These are phyloP conservation scores for Mesocentrotus franciscanus DNA, from an alignment of 53 echinoderm and acorn worm genomes.

Conservation along the genomic window DNA sequence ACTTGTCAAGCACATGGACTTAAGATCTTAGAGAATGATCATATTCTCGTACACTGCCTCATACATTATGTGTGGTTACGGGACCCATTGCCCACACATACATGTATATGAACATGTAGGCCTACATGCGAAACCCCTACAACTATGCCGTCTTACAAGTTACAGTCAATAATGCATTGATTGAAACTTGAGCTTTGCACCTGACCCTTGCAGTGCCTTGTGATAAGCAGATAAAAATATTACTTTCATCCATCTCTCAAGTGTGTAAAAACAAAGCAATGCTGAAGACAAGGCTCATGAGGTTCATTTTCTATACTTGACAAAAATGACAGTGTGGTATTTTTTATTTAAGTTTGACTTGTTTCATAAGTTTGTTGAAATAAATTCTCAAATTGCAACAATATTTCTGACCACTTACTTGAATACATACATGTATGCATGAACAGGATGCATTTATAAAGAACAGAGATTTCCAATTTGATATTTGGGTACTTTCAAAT, in stretches of 20 bases:
- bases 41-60: too few relatives aligned
- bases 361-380: neutral
- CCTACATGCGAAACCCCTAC: neutral
- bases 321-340: neutral
- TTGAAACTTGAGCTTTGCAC: slow-evolving; percentile 58
- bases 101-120: neutral
- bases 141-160: slow-evolving; percentile 41
- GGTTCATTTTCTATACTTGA: neutral
- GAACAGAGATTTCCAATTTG: neutral
- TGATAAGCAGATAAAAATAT: slow-evolving; percentile 62
- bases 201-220: slow-evolving; percentile 55
- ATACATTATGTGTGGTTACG: too few relatives aligned
- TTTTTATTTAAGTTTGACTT: neutral
- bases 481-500: neutral
- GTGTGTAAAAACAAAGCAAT: slow-evolving; percentile 45
- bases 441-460: neutral
- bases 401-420: neutral
- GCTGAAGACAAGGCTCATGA: neutral
- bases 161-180: slow-evolving; percentile 57
- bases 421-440: neutral
- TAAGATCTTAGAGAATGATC: too few relatives aligned
- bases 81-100: neutral
- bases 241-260: slow-evolving; percentile 50
- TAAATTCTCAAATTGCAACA: neutral
- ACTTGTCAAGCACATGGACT: too few relatives aligned